These are phyloP conservation scores for Helleia helle DNA, from an alignment of 2,888 invertebrate species.

Conservation along the genomic window DNA sequence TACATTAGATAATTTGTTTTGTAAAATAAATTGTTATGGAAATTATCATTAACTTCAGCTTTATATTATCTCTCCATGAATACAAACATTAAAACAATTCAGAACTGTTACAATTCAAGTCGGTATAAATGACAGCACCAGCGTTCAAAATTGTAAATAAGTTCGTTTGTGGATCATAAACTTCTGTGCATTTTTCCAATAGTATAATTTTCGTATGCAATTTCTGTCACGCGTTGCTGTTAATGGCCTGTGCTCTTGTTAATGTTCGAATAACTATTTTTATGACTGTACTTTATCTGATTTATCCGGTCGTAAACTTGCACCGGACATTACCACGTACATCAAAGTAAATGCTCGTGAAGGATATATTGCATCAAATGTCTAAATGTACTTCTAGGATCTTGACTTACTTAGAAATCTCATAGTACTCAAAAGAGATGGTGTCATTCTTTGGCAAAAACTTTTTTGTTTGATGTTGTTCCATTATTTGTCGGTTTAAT, in stretches of 20 bases:
- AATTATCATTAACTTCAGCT: too few species aligned
- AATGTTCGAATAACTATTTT: constrained; percentile 18
- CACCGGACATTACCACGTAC: neutral
- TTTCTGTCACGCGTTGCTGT: constrained; percentile 9
- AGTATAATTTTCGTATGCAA: constrained; percentile 8
- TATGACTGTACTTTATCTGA: constrained; percentile 16
- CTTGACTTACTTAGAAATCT: too few species aligned
- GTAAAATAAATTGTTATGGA: too few species aligned
- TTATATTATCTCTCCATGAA: too few species aligned
- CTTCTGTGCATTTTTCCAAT: constrained; percentile 8
- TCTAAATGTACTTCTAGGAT: too few species aligned
- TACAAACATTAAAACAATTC: neutral
- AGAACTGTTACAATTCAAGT: neutral
- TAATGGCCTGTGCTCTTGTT: constrained; percentile 16
- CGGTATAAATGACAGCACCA: neutral
- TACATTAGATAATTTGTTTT: too few species aligned
- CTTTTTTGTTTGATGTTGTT: too few species aligned
- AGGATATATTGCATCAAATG: neutral
- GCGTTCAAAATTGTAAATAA: constrained; percentile 3
- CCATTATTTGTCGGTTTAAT: too few species aligned
- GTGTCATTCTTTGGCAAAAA: too few species aligned
- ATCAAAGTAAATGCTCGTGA: neutral
- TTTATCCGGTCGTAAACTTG: constrained; percentile 14
- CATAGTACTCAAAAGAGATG: too few species aligned
- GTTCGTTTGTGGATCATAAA: constrained; percentile 9